Evolutionary conservation across 2,888 invertebrate species (phyloP).

Genomic region (Caenorhabditis imperialis): DNA sequence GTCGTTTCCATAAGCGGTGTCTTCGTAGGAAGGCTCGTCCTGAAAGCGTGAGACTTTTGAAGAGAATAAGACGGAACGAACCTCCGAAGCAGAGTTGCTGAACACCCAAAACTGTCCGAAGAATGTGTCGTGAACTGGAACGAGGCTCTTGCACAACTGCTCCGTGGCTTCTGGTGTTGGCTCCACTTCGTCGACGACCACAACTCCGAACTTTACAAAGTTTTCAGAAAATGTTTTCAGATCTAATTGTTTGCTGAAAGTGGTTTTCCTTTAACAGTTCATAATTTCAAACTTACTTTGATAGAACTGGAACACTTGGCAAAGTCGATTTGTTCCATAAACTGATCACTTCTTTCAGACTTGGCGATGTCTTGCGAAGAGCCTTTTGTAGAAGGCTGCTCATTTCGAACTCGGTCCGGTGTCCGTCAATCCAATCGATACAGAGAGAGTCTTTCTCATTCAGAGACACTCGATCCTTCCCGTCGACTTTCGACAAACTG

Average conservation of each 20-base stretch:
- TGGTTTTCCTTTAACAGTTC: slow-evolving; percentile 43
- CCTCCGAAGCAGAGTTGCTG: slow-evolving; percentile 60
- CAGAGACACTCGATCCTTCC: slow-evolving; percentile 11
- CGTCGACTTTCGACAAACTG: slow-evolving; percentile 26
- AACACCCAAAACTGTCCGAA: slow-evolving; percentile 87
- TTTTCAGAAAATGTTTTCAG: slow-evolving; percentile 56
- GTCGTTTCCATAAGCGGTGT: slow-evolving; percentile 85
- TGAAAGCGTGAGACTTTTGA: slow-evolving; percentile 8
- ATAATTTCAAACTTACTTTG: slow-evolving; percentile 41
- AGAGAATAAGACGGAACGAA: neutral
- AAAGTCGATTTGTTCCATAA: neutral
- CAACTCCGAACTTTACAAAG: slow-evolving; percentile 71
- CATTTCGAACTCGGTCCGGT: slow-evolving; percentile 33
- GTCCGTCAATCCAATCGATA: slow-evolving; percentile 41
- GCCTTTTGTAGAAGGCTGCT: slow-evolving; percentile 36
- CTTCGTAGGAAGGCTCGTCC: slow-evolving; percentile 81
- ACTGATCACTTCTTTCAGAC: no score
- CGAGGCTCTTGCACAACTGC: slow-evolving; percentile 81
- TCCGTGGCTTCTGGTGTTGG: slow-evolving; percentile 62
- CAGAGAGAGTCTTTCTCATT: slow-evolving; percentile 5
- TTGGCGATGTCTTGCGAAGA: slow-evolving; percentile 19
- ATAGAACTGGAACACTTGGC: slow-evolving; percentile 40
- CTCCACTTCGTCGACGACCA: slow-evolving; percentile 63
- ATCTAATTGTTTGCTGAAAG: slow-evolving; percentile 24
- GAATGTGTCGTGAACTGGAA: slow-evolving; percentile 84